These are phyloP conservation scores for Phaedon cochleariae DNA, from an alignment of 2,888 invertebrate species.

Conservation along the genomic window DNA sequence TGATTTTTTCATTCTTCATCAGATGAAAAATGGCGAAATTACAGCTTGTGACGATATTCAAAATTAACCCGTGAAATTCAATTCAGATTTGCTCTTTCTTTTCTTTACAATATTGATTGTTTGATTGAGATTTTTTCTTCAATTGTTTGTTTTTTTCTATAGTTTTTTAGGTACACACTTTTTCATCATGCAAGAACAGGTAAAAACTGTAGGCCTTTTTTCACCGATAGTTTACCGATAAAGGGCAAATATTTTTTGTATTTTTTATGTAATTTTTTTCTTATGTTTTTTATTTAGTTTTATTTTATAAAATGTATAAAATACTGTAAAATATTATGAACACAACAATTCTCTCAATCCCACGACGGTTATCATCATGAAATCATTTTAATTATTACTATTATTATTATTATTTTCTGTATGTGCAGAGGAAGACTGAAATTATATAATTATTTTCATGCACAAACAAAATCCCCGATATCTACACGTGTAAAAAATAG, in stretches of 20 bases:
- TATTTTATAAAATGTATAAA: constrained; percentile 62
- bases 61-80: no score
- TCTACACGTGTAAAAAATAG: constrained; percentile 33
- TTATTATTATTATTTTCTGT: constrained; percentile 17
- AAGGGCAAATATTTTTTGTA: constrained; percentile 34
- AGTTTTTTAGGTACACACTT: no score
- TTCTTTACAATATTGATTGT: no score
- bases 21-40: no score
- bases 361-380: constrained; percentile 48
- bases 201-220: constrained; percentile 34
- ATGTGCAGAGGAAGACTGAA: constrained; percentile 46
- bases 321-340: constrained; percentile 63
- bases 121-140: not conserved
- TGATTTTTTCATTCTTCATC: no score
- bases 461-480: constrained; percentile 37
- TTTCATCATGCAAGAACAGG: constrained; percentile 22
- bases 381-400: not conserved
- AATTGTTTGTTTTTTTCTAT: not conserved
- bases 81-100: no score
- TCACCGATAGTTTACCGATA: constrained; percentile 33
- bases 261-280: constrained; percentile 52
- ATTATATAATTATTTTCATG: constrained; percentile 38
- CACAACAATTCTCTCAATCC: constrained; percentile 63
- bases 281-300: constrained; percentile 52
- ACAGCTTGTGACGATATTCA: no score